Percentiles rank a stretch among this genome's conserved stretches.
Conservation (phyloP, 30 jellyfish, hydroid and myxozoan genomes). For the Cassiopea andromeda region DNA sequence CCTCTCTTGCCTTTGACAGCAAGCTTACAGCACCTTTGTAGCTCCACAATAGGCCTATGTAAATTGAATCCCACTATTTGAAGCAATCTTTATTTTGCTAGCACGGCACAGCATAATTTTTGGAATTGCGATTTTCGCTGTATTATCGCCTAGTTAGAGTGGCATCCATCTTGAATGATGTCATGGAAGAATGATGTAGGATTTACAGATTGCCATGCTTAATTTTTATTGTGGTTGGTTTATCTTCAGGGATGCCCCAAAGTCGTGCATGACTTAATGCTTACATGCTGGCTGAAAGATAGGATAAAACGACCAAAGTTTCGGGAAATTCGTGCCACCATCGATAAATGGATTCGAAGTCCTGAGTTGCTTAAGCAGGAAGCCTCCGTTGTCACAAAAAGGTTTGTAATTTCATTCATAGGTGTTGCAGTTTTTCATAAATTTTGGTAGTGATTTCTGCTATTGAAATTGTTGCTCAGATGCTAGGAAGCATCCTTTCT, state of each 20-base stretch:
- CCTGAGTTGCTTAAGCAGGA: constrained; percentile 69
- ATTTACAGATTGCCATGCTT: background rate
- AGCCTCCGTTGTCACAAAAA: constrained; percentile 61
- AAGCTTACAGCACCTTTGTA: too few species aligned
- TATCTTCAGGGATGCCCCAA: constrained; percentile 79
- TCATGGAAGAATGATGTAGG: too few species aligned
- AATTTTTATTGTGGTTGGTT: background rate
- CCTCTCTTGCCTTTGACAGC: too few species aligned
- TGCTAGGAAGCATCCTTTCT: too few species aligned
- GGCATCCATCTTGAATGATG: background rate
- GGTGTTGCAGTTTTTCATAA: background rate
- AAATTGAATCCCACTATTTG: too few species aligned
- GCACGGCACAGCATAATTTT: too few species aligned
- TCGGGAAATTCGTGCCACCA: constrained; percentile 36
- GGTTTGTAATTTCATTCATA: background rate
- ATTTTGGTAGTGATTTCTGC: background rate
- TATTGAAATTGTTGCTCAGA: background rate
- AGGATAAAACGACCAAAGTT: constrained; percentile 80
- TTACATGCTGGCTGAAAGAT: constrained; percentile 80
- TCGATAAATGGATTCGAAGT: constrained; percentile 75
- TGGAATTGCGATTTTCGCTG: background rate
- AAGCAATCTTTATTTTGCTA: too few species aligned
- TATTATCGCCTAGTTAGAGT: background rate
- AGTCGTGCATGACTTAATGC: constrained; percentile 85
- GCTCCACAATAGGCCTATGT: too few species aligned